These are phyloP conservation scores for Calcarius ornatus DNA, from an alignment of 2,113 vertebrate genomes.

Conservation along the genomic window DNA sequence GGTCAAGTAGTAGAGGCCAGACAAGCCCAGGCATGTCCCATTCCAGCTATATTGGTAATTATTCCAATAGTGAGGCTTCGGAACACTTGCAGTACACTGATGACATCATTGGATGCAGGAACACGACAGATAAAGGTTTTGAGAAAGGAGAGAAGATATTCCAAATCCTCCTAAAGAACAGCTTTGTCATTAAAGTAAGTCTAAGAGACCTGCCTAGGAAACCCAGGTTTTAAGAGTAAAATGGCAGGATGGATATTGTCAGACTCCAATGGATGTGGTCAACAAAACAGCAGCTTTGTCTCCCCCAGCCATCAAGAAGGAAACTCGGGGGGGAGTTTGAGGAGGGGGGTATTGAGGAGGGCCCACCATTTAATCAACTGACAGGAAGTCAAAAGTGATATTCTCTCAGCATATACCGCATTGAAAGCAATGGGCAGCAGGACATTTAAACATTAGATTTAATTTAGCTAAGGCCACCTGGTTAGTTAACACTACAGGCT, in stretches of 20 bases:
- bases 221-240: neutral
- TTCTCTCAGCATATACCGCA: neutral
- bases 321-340: neutral
- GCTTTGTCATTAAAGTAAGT: neutral
- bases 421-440: neutral
- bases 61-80: too few species aligned
- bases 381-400: neutral
- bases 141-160: neutral
- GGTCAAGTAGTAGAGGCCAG: too few species aligned
- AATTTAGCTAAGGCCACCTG: neutral
- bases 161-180: neutral
- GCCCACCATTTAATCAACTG: neutral
- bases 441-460: neutral
- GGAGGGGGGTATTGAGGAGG: neutral
- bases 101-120: neutral
- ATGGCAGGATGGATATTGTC: neutral
- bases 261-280: neutral
- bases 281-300: neutral
- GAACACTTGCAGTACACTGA: neutral
- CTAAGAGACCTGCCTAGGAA: neutral
- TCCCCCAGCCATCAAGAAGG: too few species aligned
- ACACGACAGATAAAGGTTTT: rapidly evolving
- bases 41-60: too few species aligned
- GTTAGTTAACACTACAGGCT: neutral
- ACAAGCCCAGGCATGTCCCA: too few species aligned